These are phyloP conservation scores for Agrenia bidenticulata DNA, from an alignment of 2,888 invertebrate species.

Conservation along the genomic window DNA sequence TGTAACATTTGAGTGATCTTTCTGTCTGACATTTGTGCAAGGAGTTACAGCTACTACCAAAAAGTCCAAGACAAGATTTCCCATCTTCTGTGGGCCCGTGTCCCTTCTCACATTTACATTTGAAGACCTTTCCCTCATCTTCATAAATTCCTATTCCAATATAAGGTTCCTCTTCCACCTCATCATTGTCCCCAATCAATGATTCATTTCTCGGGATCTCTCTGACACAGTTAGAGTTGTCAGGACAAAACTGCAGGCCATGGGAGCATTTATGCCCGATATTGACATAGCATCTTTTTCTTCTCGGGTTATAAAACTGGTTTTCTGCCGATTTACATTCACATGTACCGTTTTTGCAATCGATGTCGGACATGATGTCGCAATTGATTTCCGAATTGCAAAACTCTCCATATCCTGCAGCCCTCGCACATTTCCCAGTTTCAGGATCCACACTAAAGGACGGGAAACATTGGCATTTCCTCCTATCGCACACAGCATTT, in stretches of 20 bases:
- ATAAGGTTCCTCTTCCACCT: constrained; percentile 5
- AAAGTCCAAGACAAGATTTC: constrained; percentile 24
- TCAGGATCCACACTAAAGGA: constrained; percentile 24
- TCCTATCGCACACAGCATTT: constrained; percentile 25
- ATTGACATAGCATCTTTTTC: constrained; percentile 27
- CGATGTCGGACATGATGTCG: constrained; percentile 29
- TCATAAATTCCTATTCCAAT: constrained; percentile 27
- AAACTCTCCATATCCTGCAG: constrained; percentile 14
- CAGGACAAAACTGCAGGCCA: constrained; percentile 34
- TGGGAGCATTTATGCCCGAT: constrained; percentile 27
- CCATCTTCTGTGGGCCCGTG: constrained; percentile 27
- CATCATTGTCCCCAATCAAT: neutral
- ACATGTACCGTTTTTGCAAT: constrained; percentile 24
- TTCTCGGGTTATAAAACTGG: constrained; percentile 26
- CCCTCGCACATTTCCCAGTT: constrained; percentile 25
- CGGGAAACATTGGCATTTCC: constrained; percentile 27
- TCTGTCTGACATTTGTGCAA: constrained; percentile 22
- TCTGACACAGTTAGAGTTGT: constrained; percentile 28
- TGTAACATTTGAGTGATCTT: constrained; percentile 25
- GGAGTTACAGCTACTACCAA: constrained; percentile 27
- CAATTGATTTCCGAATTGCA: constrained; percentile 26
- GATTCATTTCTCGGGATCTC: constrained; percentile 4
- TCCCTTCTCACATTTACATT: constrained; percentile 30
- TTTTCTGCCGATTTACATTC: constrained; percentile 25
- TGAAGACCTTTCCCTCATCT: constrained; percentile 22